Evolutionary conservation across 2,888 invertebrate genomes (phyloP), one percentile per base, ranked within the genome.

Genomic region (Disparrhopalites patrizii): DNA sequence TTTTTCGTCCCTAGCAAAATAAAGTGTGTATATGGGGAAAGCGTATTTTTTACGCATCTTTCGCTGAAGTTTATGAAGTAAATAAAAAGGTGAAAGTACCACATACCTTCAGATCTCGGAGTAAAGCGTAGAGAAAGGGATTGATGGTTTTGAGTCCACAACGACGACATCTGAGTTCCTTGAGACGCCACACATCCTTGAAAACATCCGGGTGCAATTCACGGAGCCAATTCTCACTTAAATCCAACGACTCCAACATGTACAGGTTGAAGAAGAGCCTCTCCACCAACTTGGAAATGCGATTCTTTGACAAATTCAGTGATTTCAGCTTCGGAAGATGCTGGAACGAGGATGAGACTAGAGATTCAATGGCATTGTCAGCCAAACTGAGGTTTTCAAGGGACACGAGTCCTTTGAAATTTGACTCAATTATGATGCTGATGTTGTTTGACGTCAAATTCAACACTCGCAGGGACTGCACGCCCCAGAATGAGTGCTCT

Each of bases 401-500:
- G 79, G 87, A 86, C 74, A 87, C 84, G 75, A 90, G 83, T 20
- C 90, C 90, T 62, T 88, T 84, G 79, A 91, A 91, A 79, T 90
- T 89, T 71, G 87, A 86, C 69, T 87, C 86, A 58, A 88, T 83
- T 60, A 84, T 82, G 51, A 78, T 74, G 43, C 86, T 86, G 31
- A 91, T 84, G 76, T 88, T 89, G 79, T 91, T 91, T 76, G 84
- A 80, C 2, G 87, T 86, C 57, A 91, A 81, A 79, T 91, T 87
- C 73, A 88, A 80, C n/a, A 81, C 72, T 70, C 80, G 79, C 31
- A 84, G 77, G 5, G 79, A 79, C 4, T 81, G 85, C 1, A 90
- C 85, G 3, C 90, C 90, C 90, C 90, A 91, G 78, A 91, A 90
- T 1, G 89, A 86, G 76, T 89, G 87, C 75, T 86, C 85, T 2